These are phyloP conservation scores for Amyelois transitella DNA, from an alignment of 1,140 invertebrate species.

Conservation along the genomic window DNA sequence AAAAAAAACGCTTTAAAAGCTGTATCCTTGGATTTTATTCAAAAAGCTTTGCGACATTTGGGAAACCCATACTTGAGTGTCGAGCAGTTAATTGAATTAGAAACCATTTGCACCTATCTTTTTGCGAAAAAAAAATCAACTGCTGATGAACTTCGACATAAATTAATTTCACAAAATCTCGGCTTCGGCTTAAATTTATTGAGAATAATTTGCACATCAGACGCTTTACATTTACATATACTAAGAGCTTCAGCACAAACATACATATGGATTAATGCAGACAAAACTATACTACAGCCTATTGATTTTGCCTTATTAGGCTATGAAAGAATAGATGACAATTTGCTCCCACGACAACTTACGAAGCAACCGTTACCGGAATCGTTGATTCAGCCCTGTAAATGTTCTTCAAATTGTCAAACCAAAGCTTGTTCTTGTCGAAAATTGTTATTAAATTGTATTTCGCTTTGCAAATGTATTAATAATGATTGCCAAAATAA, in stretches of 20 bases:
- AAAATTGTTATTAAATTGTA: constrained; percentile 3
- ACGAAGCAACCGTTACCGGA: constrained; percentile 2
- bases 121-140: not conserved
- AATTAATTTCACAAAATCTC: not conserved
- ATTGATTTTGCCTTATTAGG: constrained; percentile 1
- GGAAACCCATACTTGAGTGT: not conserved
- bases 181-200: not conserved
- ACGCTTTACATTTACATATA: not conserved
- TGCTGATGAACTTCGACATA: not conserved
- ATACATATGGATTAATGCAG: not conserved
- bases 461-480: constrained; percentile 1
- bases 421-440: constrained; percentile 1
- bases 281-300: not conserved
- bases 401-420: constrained; percentile 1
- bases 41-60: not conserved
- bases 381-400: constrained; percentile 5
- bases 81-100: not conserved
- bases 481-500: constrained; percentile 3
- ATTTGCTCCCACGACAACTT: not conserved
- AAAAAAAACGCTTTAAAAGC: not conserved
- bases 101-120: not conserved
- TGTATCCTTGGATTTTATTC: not conserved
- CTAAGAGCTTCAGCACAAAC: constrained; percentile 1
- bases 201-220: not conserved
- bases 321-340: not conserved